These are phyloP conservation scores for Dendrocopos noguchii DNA, from an alignment of 2,113 vertebrate genomes.

Conservation along the genomic window DNA sequence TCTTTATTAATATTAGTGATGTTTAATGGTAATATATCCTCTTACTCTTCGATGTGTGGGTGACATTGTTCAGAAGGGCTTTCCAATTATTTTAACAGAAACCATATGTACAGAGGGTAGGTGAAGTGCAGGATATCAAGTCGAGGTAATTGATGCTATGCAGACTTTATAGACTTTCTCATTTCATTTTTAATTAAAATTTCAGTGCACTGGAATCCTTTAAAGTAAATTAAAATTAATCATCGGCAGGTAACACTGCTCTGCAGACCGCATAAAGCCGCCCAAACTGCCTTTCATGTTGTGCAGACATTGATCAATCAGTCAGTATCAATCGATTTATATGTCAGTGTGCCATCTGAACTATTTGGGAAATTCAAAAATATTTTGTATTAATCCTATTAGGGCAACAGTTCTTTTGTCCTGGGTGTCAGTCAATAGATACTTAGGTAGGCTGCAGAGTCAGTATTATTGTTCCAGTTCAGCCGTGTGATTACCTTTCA, in stretches of 20 bases:
- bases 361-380: conserved; percentile 59
- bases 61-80: conserved; percentile 75
- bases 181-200: conserved; percentile 70
- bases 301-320: conserved; percentile 58
- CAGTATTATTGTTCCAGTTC: conserved; percentile 38
- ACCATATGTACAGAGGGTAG: conserved; percentile 68
- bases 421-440: conserved; percentile 62
- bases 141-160: conserved; percentile 61
- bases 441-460: conserved; percentile 66
- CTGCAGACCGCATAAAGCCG: conserved; percentile 46
- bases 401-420: conserved; percentile 68
- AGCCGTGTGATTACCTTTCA: conserved; percentile 3
- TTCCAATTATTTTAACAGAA: conserved; percentile 74
- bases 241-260: conserved; percentile 55
- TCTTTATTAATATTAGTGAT: conserved; percentile 73
- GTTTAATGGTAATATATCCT: conserved; percentile 71
- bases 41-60: conserved; percentile 67
- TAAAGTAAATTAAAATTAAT: conserved; percentile 75
- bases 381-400: conserved; percentile 47
- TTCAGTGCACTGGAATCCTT: conserved; percentile 66
- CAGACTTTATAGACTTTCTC: conserved; percentile 65
- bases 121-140: conserved; percentile 27
- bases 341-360: conserved; percentile 47
- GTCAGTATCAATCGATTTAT: conserved; percentile 67
- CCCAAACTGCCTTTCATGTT: conserved; percentile 69